Evolutionary conservation across 1,140 invertebrate species (phyloP), one percentile per base, ranked within the genome.

Genomic region (Caenorhabditis latens): DNA sequence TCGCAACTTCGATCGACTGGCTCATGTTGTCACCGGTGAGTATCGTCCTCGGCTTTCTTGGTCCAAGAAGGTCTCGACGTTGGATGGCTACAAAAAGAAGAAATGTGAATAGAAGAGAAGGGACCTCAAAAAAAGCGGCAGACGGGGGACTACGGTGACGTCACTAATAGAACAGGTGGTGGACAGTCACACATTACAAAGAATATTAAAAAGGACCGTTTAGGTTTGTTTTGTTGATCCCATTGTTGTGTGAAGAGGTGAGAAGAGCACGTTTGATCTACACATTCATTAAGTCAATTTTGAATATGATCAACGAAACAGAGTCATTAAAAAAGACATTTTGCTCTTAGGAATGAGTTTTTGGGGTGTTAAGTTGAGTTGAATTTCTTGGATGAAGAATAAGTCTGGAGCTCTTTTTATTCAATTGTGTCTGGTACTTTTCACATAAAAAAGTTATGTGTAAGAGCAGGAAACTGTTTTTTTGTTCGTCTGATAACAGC

Each of bases 31-130:
- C 19, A 19, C 55, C 61, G 13, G 71, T 32, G 21, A 79, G n/a
- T 8, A 79, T 24, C 4, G 71, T 43, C 14, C 24, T 79, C 14
- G 65, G 71, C 57, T 88, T 88, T 6, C 87, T 50, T 24, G 87
- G 87, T 19, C 84, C 87, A 65, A 88, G 87, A 53, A 88, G 46
- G 24, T 88, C 87, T 82, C 87, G 83, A 32, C 87, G 65, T 88
- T 85, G 87, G 32, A 88, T 88, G 24, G 83, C 87, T 79, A 46
- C 4, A 79, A 50, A 79, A 46, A 65, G 40, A 42, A 65, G 1
- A 42, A 8, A 32, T 40, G 9, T 14, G 9, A 71, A 19, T n/a
- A 14, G 9, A 8, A 71, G 9, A 71, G n/a, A n/a, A n/a, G 42
- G 21, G 40, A 46, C 42, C 1, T 16, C n/a, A 71, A 71, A 46